Conservation (phyloP, 1,140 invertebrate species). For the Diplogasteroides magnus region DNA sequence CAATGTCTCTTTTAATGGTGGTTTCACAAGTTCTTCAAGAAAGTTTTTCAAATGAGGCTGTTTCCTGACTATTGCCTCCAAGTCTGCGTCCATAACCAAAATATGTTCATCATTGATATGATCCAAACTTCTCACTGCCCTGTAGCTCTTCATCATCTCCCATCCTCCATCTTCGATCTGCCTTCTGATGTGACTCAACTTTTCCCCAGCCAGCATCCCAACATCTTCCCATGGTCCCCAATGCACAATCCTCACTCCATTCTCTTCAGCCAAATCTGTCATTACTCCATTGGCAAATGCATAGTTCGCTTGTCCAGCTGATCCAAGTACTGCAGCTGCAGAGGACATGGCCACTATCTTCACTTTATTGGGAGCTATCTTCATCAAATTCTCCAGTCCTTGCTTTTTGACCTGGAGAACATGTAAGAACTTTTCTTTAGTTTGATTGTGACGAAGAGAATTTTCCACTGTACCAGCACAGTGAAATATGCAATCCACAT, state of each 20-base stretch:
- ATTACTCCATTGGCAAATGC: slow-evolving; percentile 30
- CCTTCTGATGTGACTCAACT: slow-evolving; percentile 14
- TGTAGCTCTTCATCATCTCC: slow-evolving; percentile 8
- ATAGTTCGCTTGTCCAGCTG: slow-evolving; percentile 30
- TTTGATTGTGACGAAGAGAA: background rate
- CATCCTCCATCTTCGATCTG: slow-evolving; percentile 25
- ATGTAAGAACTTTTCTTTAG: background rate
- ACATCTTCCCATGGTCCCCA: slow-evolving; percentile 32
- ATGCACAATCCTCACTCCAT: background rate
- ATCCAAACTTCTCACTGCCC: slow-evolving; percentile 7
- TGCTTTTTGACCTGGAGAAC: slow-evolving; percentile 13
- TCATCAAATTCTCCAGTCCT: slow-evolving; percentile 13
- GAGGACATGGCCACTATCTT: slow-evolving; percentile 22
- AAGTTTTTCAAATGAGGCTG: slow-evolving; percentile 15
- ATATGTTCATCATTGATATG: background rate
- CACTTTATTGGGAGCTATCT: background rate
- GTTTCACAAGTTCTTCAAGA: background rate
- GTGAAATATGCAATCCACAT: slow-evolving; percentile 20
- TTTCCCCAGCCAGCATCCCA: slow-evolving; percentile 25
- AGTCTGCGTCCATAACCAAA: slow-evolving; percentile 29
- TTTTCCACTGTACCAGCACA: slow-evolving; percentile 24
- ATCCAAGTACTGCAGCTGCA: slow-evolving; percentile 23
- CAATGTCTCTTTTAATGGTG: too few species aligned
- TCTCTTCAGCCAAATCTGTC: slow-evolving; percentile 1
- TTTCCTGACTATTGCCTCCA: slow-evolving; percentile 10